Evolutionary conservation across 2,797 vertebrate species (phyloP).

Genomic region (Sebastes cheni): DNA sequence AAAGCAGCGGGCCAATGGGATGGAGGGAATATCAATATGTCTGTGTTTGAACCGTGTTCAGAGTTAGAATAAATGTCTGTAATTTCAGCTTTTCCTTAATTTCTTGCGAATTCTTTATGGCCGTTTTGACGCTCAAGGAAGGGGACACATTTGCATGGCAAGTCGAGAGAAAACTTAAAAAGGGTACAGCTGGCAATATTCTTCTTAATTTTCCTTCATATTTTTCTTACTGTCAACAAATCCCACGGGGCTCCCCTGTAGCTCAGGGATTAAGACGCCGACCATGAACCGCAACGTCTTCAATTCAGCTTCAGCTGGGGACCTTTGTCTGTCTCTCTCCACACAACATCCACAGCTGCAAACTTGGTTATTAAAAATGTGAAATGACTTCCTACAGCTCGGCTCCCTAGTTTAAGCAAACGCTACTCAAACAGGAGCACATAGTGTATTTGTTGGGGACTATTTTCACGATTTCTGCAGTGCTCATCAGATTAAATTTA

Average conservation of each 20-base stretch:
- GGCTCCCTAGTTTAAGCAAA: neutral
- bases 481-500: neutral
- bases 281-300: neutral
- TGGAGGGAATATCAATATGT: conserved; percentile 10
- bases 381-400: neutral
- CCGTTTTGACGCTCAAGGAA: neutral
- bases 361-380: neutral
- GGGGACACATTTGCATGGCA: neutral
- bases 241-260: neutral
- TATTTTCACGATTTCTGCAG: neutral
- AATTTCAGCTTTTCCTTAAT: neutral
- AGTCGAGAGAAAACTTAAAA: neutral
- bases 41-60: neutral
- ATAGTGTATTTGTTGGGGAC: neutral
- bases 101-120: neutral
- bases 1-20: conserved; percentile 55
- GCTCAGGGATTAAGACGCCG: neutral
- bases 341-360: neutral
- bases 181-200: neutral
- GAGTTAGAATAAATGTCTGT: conserved; percentile 19
- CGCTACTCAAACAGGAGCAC: neutral
- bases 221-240: neutral
- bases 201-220: too few species aligned
- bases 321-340: neutral
- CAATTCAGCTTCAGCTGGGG: neutral